Percentiles rank a stretch among this genome's conserved stretches.
Conservation (phyloP, 2,888 invertebrate genomes). For the Pristionchus exspectatus region DNA sequence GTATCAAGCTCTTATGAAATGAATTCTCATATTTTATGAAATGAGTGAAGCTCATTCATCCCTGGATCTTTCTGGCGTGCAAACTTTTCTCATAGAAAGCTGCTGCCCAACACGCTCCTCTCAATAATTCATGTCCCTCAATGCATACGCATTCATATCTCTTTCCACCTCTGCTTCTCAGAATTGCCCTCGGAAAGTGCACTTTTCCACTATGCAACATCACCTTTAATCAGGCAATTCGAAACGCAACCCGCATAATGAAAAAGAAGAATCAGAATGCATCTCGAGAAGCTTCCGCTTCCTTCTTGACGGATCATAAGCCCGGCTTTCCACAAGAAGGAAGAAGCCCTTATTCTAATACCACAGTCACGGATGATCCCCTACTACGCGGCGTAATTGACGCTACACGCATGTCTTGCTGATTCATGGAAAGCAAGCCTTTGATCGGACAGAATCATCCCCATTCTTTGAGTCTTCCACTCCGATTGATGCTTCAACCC, state of each 20-base stretch:
- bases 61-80: neutral
- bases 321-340: neutral
- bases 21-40: neutral
- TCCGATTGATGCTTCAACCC: too few relatives aligned
- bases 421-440: too few relatives aligned
- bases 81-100: neutral
- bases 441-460: too few relatives aligned
- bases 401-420: neutral
- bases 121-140: neutral
- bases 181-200: neutral
- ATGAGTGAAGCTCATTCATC: neutral
- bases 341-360: neutral
- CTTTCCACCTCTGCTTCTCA: neutral
- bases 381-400: neutral
- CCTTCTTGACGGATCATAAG: neutral
- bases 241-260: too few relatives aligned
- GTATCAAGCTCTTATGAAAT: neutral
- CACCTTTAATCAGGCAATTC: neutral
- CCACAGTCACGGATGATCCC: neutral
- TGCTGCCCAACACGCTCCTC: neutral
- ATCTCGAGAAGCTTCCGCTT: neutral
- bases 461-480: too few relatives aligned
- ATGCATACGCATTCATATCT: slow-evolving; percentile 9
- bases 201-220: neutral
- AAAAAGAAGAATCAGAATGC: too few relatives aligned